Conservation (phyloP, 2,113 vertebrate genomes). For the Tyrannus savana region DNA sequence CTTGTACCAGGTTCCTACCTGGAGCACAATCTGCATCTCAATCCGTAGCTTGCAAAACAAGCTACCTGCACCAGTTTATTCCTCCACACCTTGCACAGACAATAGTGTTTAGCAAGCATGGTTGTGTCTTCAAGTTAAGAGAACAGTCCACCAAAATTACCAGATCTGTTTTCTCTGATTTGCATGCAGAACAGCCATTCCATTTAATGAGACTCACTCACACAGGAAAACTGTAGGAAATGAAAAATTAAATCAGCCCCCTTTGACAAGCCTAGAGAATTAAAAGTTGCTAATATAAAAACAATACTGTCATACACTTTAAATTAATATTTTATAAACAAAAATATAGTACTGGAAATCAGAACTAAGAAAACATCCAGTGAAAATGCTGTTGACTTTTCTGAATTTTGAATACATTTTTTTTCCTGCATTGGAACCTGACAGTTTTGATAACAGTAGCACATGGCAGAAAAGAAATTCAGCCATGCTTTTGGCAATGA, state of each 20-base stretch:
- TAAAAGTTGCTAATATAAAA: background rate
- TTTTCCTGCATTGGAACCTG: background rate
- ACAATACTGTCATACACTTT: background rate
- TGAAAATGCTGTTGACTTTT: background rate
- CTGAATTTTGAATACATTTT: background rate
- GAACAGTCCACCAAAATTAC: background rate
- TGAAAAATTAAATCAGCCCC: background rate
- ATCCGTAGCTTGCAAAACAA: background rate
- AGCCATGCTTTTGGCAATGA: background rate
- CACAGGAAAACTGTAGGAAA: conserved; percentile 2
- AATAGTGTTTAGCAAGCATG: background rate
- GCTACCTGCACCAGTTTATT: background rate
- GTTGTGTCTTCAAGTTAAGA: background rate
- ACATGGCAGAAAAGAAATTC: background rate
- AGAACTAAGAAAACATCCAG: background rate
- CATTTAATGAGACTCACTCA: conserved; percentile 23
- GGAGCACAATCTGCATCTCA: background rate
- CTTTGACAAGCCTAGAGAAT: conserved; percentile 11
- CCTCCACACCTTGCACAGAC: background rate
- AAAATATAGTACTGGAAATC: background rate
- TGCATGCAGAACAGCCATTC: background rate
- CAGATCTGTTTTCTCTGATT: background rate
- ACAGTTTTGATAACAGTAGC: background rate
- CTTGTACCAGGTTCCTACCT: background rate
- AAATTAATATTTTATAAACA: background rate